Evolutionary conservation across 2,113 vertebrate species (phyloP), one percentile per base, ranked within the genome.

Genomic region (Ptilonorhynchus violaceus): DNA sequence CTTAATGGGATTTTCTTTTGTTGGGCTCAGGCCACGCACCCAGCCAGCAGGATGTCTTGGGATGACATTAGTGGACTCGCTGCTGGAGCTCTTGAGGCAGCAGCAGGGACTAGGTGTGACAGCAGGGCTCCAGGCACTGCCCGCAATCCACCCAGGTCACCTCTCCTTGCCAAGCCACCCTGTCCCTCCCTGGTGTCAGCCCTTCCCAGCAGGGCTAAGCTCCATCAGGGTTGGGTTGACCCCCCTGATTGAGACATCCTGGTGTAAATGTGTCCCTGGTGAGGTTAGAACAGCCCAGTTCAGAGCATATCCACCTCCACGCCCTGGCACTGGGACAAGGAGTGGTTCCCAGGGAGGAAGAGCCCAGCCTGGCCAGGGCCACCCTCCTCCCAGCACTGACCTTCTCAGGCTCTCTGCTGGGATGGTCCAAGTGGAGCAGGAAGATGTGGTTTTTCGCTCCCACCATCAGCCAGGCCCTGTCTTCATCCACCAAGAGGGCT

Each of bases 401-500:
- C 98, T 97, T 98, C 60, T 94, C 97, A 2, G 97, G 91, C 35
- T 97, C 97, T 69, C 95, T 98, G 22, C 92, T 97, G 83, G 98
- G 78, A 87, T 96, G 96, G 91, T 99, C 98, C 9, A 98, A 94
- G 23, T 97, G 96, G 63, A 99, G 95, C 96, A 99, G 97, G 97
- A 99, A 98, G 88, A 99, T 93, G 88, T 98, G 97, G 92, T 99
- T 98, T 82, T 98, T 98, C 17, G 98, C 99, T 59, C 99, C 99
- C 4, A 98, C 98, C 97, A 99, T 90, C 85, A 99, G 85, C 98
- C 98, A 98, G 13, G 97, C 98, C 12, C 97, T 97, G 75, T 99
- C 98, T 94, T 99, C 98, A 88, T 99, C 98, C 92, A 99, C 25
- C 64, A 99, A 96, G 85, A 99, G 88, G 9, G 97, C 89, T 83